A percentile compares a stretch with the other conserved stretches of the same genome.
Conservation (phyloP, 64 coral and sea anemone genomes). For the Astreopora myriophthalma region DNA sequence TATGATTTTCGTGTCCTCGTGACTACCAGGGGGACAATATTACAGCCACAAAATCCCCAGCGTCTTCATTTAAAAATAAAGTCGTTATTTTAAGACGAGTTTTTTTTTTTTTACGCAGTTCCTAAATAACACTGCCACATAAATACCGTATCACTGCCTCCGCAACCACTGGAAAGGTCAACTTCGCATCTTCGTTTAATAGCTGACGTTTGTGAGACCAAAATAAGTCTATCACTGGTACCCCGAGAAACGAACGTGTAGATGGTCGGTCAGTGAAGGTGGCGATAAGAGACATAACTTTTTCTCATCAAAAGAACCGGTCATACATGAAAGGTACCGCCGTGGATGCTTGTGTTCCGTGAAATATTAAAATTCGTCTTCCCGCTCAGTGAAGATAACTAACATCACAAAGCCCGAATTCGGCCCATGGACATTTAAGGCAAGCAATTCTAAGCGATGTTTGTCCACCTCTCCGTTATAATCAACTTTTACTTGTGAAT, state of each 20-base stretch:
- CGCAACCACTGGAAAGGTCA: not conserved
- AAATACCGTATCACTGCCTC: not conserved
- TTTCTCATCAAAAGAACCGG: slow-evolving; percentile 92
- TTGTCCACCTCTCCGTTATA: slow-evolving; percentile 76
- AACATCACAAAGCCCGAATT: slow-evolving; percentile 69
- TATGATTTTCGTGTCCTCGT: not conserved
- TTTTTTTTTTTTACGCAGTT: slow-evolving; percentile 15
- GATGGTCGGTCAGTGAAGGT: not conserved
- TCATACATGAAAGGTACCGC: slow-evolving; percentile 92
- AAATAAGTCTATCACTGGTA: not conserved
- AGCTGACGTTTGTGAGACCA: not conserved
- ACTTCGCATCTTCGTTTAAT: not conserved
- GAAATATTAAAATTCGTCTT: slow-evolving; percentile 79
- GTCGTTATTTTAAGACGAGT: slow-evolving; percentile 12
- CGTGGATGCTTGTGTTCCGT: slow-evolving; percentile 59
- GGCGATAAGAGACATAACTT: slow-evolving; percentile 73
- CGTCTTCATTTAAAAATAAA: slow-evolving; percentile 4
- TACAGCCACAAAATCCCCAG: slow-evolving; percentile 21
- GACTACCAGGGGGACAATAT: not conserved
- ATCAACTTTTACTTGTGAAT: slow-evolving; percentile 82
- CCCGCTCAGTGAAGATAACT: slow-evolving; percentile 58
- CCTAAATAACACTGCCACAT: not conserved
- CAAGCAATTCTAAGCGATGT: slow-evolving; percentile 69
- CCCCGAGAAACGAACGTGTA: not conserved
- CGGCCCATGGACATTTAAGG: slow-evolving; percentile 51